Evolutionary conservation across 2,797 vertebrate genomes (phyloP).

Genomic region (Oreochromis mossambicus): DNA sequence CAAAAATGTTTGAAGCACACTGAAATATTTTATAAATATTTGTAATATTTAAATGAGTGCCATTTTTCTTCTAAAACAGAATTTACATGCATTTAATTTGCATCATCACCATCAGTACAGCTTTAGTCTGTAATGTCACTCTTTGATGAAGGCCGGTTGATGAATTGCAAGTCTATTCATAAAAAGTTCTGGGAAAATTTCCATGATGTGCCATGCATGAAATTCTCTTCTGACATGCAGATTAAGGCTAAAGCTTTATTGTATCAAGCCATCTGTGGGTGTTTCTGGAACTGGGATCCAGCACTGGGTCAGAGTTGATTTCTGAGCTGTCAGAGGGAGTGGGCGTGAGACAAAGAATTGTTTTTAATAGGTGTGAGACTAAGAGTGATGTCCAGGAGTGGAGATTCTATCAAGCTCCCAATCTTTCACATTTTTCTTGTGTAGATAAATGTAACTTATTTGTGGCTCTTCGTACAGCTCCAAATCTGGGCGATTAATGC

Average conservation of each 20-base stretch:
- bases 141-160: neutral
- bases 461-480: neutral
- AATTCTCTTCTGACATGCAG: conserved; percentile 40
- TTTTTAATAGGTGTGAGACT: conserved; percentile 30
- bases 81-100: neutral
- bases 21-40: neutral
- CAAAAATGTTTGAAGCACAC: neutral
- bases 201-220: conserved; percentile 26
- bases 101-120: neutral
- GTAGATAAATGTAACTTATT: neutral
- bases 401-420: neutral
- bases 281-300: conserved; percentile 42
- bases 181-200: conserved; percentile 24
- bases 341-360: conserved; percentile 16
- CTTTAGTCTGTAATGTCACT: neutral
- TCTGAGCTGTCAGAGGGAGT: conserved; percentile 27
- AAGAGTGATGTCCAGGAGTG: neutral
- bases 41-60: neutral
- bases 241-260: conserved; percentile 21
- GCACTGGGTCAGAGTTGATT: conserved; percentile 39
- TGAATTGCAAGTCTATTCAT: neutral
- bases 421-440: neutral
- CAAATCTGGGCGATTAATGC: neutral
- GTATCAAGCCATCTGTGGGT: conserved; percentile 39
- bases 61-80: neutral